These are phyloP conservation scores for Drosophila nikananu DNA, from an alignment of 1,140 invertebrate species.

Conservation along the genomic window DNA sequence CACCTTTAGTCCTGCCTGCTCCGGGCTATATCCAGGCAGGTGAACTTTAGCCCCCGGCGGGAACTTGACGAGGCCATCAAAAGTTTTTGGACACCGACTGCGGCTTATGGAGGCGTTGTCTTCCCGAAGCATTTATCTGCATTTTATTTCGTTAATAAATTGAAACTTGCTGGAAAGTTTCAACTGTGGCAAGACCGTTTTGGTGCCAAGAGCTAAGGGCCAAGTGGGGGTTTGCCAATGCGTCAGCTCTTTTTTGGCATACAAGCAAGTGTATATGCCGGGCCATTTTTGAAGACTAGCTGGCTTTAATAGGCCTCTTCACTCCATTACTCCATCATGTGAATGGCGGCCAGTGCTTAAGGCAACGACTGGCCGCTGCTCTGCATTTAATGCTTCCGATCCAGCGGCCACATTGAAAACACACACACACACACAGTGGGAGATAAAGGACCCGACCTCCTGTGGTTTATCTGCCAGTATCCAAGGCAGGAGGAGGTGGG, in stretches of 20 bases:
- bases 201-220: slow-evolving; percentile 42
- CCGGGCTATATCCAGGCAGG: slow-evolving; percentile 4
- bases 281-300: slow-evolving; percentile 30
- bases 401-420: slow-evolving; percentile 35
- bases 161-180: slow-evolving; percentile 78
- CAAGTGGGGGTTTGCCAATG: slow-evolving; percentile 32
- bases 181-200: slow-evolving; percentile 23
- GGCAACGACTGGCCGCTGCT: slow-evolving; percentile 24
- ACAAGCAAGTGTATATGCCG: neutral
- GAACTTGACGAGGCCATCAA: slow-evolving; percentile 72
- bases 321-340: slow-evolving; percentile 16
- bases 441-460: slow-evolving; percentile 28
- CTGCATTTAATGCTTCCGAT: slow-evolving; percentile 51
- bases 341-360: slow-evolving; percentile 19
- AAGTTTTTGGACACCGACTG: slow-evolving; percentile 68
- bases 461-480: slow-evolving; percentile 65
- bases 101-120: slow-evolving; percentile 61
- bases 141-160: slow-evolving; percentile 84
- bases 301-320: slow-evolving; percentile 59
- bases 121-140: slow-evolving; percentile 67
- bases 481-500: slow-evolving; percentile 3
- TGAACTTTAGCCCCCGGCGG: slow-evolving; percentile 33
- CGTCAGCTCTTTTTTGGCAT: slow-evolving; percentile 32
- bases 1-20: neutral
- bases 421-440: slow-evolving; percentile 11